A percentile compares a stretch with the other conserved stretches of the same genome.
Conservation (phyloP, 2,797 vertebrate genomes). For the Lepus oiostolus region DNA sequence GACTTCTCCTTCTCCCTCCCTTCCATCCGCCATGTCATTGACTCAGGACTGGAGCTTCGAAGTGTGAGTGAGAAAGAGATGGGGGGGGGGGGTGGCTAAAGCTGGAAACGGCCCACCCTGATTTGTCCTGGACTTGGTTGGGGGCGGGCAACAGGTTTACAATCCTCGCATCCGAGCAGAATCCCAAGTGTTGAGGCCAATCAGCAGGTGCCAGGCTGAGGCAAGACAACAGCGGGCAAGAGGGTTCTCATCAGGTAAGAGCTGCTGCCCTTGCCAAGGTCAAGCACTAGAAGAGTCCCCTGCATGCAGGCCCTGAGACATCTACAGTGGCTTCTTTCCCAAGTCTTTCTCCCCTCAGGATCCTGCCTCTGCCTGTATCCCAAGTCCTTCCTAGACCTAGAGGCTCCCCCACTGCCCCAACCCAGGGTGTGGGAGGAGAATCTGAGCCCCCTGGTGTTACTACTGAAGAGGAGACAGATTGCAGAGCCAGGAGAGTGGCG, state of each 20-base stretch:
- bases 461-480: constrained; percentile 96
- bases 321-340: constrained; percentile 20
- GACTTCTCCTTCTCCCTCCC: constrained; percentile 95
- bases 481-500: constrained; percentile 97
- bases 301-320: neutral
- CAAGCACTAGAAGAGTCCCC: too few relatives aligned
- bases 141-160: constrained; percentile 90
- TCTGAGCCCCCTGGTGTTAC: constrained; percentile 94
- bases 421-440: constrained; percentile 94
- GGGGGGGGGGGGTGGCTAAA: neutral
- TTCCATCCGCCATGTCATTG: constrained; percentile 92
- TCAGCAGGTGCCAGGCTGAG: constrained; percentile 95
- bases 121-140: constrained; percentile 48
- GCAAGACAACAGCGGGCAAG: constrained; percentile 91
- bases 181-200: constrained; percentile 93
- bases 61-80: constrained; percentile 89
- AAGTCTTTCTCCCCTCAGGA: constrained; percentile 86
- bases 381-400: constrained; percentile 89
- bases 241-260: constrained; percentile 91
- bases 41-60: constrained; percentile 94
- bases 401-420: constrained; percentile 88
- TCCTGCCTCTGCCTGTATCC: constrained; percentile 95
- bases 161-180: constrained; percentile 95
- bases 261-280: neutral
- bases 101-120: neutral